Base-by-base conservation (phyloP, 1,140 invertebrate species). In the Caenorhabditis remanei region DNA sequence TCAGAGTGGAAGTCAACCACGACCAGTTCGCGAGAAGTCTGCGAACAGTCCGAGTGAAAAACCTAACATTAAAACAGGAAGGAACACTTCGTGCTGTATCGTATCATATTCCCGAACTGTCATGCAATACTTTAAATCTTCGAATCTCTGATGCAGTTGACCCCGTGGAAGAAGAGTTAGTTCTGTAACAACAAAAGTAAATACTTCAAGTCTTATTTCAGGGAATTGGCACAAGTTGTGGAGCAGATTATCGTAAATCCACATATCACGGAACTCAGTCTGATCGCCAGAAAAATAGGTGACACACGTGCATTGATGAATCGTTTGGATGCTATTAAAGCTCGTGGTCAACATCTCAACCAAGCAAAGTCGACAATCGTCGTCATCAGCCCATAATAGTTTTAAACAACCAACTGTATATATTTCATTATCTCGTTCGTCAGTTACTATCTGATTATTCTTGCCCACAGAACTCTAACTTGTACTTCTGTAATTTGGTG, bases 61-160 rank as follows among this genome's bases (percentile, higher is more conserved):
- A 16, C 13, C 24, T 50, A 11, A 11, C 46, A 41, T 24, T 79
- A 14, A 43, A 8, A 53, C 71, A 79, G n/a, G 21, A n/a, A 50
- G 71, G 71, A 79, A 53, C 32, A 19, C 46, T 79, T 79, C 46
- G 46, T 50, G 46, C 71, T n/a, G 71, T n/a, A 11, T 79, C 71
- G 14, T 79, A 53, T 79, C 71, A 79, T 50, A 79, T 79, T 50
- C 46, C 71, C 8, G 43, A 50, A 32, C 9, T 79, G 4, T 24
- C 19, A 24, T 48, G 43, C 46, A 24, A 11, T 4, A 48, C 50
- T 24, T 14, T 79, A 8, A 46, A 79, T 11, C 13, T 79, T n/a
- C 43, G 71, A 9, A 24, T 79, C 14, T 11, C 8, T 48, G 6
- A 53, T 79, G 19, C 71, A n/a, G 4, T 79, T 9, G 71, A 79